These are phyloP conservation scores for Marronus borbonicus DNA, from an alignment of 2,888 invertebrate species.

Conservation along the genomic window DNA sequence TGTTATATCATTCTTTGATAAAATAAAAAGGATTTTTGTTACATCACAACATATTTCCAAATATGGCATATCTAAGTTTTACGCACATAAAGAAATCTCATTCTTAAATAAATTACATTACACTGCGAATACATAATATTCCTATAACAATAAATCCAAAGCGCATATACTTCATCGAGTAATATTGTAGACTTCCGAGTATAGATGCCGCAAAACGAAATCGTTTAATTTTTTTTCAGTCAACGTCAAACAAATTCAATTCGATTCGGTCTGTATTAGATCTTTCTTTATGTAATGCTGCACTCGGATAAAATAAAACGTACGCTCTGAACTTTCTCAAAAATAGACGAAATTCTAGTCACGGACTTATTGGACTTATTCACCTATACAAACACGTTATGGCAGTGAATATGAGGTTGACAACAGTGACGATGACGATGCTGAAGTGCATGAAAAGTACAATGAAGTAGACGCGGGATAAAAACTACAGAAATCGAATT, in stretches of 20 bases:
- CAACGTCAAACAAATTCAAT: constrained; percentile 47
- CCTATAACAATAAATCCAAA: constrained; percentile 3
- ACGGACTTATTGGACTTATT: constrained; percentile 37
- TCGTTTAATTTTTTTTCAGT: constrained; percentile 47
- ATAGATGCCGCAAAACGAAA: constrained; percentile 41
- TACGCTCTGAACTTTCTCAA: constrained; percentile 43
- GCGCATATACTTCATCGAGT: constrained; percentile 7
- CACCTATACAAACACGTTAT: constrained; percentile 38
- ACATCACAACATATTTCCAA: neutral
- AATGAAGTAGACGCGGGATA: constrained; percentile 32
- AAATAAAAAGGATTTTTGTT: neutral
- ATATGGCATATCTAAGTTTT: neutral
- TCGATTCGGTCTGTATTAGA: constrained; percentile 46
- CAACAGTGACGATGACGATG: constrained; percentile 29
- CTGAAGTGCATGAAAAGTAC: constrained; percentile 25
- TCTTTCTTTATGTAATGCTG: constrained; percentile 43
- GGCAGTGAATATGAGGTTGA: constrained; percentile 28
- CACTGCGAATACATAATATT: constrained; percentile 11
- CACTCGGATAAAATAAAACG: constrained; percentile 44
- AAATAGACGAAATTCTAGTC: constrained; percentile 44
- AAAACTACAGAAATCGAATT: constrained; percentile 44
- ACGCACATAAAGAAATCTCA: neutral
- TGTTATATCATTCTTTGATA: neutral
- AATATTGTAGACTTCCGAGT: constrained; percentile 39
- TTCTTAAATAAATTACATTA: constrained; percentile 12